phyloP scores from a whole-genome alignment of 2,888 invertebrate genomes.

The Papilio gigon region DNA sequence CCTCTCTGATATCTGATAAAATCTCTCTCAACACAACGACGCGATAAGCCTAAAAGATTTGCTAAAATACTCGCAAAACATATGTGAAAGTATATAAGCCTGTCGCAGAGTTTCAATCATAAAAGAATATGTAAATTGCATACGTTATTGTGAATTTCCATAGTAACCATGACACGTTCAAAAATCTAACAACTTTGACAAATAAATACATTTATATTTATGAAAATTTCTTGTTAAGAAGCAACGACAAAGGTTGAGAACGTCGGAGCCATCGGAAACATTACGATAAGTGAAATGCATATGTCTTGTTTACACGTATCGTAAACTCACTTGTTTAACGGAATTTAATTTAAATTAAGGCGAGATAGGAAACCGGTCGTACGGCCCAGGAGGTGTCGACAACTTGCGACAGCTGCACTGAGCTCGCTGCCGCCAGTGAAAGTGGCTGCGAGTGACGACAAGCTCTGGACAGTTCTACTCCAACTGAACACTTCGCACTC shows the following conservation, averaged over 20 bases:
- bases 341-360: constrained; percentile 28
- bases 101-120: too few species aligned
- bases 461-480: constrained; percentile 2
- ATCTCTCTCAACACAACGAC: background rate
- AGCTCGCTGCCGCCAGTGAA: constrained; percentile 29
- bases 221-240: background rate
- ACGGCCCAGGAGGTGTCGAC: constrained; percentile 18
- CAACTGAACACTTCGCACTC: constrained; percentile 12
- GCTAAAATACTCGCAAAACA: background rate
- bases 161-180: too few species aligned
- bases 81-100: too few species aligned
- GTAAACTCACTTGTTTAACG: constrained; percentile 20
- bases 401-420: background rate
- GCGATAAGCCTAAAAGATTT: background rate
- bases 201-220: too few species aligned
- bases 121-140: background rate
- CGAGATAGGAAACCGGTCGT: constrained; percentile 23
- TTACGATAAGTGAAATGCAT: constrained; percentile 32
- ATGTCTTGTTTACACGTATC: constrained; percentile 23
- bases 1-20: constrained; percentile 25
- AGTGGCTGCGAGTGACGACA: constrained; percentile 31
- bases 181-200: background rate
- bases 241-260: background rate
- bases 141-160: too few species aligned
- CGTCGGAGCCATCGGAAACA: constrained; percentile 16